Evolutionary conservation across 2,113 vertebrate genomes (phyloP).

Genomic region (Pampusana beccarii): DNA sequence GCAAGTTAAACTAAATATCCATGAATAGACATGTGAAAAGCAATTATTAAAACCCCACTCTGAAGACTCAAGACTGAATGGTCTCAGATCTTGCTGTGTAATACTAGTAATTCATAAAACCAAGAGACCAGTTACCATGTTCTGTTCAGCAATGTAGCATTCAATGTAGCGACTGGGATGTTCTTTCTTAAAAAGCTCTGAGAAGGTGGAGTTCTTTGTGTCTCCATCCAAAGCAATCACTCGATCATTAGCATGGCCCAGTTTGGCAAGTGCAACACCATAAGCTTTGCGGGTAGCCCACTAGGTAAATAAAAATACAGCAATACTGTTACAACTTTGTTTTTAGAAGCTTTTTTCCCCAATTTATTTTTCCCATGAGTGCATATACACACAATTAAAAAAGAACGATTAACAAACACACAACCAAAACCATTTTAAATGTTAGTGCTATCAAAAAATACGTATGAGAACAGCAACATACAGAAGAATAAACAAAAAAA

Average conservation of each 20-base stretch:
- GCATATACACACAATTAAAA: neutral
- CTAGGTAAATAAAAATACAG: slow-evolving; percentile 56
- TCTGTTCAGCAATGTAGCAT: slow-evolving; percentile 95
- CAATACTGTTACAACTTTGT: neutral
- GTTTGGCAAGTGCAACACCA: slow-evolving; percentile 86
- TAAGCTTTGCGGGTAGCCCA: slow-evolving; percentile 93
- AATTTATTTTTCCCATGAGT: neutral
- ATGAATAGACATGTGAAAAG: neutral
- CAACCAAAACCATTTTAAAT: neutral
- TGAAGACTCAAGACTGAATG: neutral
- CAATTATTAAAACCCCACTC: neutral
- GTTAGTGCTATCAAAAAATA: neutral
- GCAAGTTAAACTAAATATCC: neutral
- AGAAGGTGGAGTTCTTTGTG: slow-evolving; percentile 94
- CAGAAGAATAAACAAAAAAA: neutral
- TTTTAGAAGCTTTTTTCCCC: neutral
- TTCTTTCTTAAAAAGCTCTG: slow-evolving; percentile 93
- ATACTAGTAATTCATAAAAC: neutral
- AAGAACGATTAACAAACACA: neutral
- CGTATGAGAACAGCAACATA: neutral
- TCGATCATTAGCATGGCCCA: slow-evolving; percentile 88
- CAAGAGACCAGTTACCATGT: slow-evolving; percentile 82
- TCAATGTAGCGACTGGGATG: slow-evolving; percentile 92
- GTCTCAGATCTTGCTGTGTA: neutral
- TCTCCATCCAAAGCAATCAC: slow-evolving; percentile 91